These are phyloP conservation scores for Drosophila tsacasi DNA, from an alignment of 1,140 invertebrate species.

Conservation along the genomic window DNA sequence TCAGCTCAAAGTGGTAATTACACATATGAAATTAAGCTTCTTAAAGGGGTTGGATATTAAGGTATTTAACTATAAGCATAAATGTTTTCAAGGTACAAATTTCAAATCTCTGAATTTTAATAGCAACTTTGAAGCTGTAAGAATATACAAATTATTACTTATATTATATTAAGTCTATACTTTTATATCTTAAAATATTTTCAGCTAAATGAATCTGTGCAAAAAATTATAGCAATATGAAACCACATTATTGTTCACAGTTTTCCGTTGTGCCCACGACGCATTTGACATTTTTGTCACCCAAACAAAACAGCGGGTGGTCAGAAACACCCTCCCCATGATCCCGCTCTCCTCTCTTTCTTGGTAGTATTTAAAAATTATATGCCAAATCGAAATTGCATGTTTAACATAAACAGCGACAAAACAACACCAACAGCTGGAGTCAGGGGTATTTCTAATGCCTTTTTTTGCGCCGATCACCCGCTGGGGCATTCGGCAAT, in stretches of 20 bases:
- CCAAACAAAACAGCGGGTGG: slow-evolving; percentile 70
- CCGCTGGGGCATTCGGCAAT: slow-evolving; percentile 64
- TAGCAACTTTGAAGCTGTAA: background rate
- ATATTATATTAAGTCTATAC: background rate
- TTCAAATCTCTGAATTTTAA: background rate
- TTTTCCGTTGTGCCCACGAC: slow-evolving; percentile 40
- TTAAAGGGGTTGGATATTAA: background rate
- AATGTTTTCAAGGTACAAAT: background rate
- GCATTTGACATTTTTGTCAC: slow-evolving; percentile 81
- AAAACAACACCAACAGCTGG: slow-evolving; percentile 34
- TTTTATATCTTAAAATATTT: background rate
- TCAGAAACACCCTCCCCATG: slow-evolving; percentile 11
- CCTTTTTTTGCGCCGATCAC: slow-evolving; percentile 53
- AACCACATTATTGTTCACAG: slow-evolving; percentile 8
- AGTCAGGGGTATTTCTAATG: slow-evolving; percentile 63
- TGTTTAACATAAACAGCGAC: slow-evolving; percentile 75
- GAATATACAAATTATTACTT: background rate
- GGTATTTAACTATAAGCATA: background rate
- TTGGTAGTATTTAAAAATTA: slow-evolving; percentile 74
- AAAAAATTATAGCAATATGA: background rate
- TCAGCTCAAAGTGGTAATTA: background rate
- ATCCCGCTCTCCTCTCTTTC: background rate
- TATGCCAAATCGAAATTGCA: slow-evolving; percentile 83
- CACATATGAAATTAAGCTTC: background rate
- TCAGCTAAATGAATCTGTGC: background rate